Conservation (phyloP, 2,888 invertebrate species). For the Candidula unifasciata region DNA sequence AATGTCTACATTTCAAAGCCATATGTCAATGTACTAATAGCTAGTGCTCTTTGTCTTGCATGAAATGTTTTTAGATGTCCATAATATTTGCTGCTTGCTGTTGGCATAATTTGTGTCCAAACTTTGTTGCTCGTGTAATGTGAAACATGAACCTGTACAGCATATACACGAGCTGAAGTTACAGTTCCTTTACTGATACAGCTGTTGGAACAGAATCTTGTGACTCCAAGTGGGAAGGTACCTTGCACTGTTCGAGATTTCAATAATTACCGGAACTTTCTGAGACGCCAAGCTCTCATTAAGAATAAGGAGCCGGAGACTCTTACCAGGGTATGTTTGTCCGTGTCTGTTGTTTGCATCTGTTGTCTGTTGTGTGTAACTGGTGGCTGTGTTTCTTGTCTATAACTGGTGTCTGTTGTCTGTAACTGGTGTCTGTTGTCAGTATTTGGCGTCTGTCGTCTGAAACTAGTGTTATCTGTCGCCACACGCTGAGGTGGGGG, state of each 20-base stretch:
- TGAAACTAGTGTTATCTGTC: too few species aligned
- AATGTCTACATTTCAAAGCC: too few species aligned
- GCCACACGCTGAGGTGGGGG: too few species aligned
- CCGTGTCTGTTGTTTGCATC: background rate
- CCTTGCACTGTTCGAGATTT: constrained; percentile 48
- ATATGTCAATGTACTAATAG: too few species aligned
- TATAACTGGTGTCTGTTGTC: background rate
- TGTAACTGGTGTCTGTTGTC: background rate
- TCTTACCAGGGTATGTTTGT: background rate
- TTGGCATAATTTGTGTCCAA: too few species aligned
- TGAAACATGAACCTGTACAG: too few species aligned
- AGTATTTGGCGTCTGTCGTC: too few species aligned
- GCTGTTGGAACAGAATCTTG: constrained; percentile 33
- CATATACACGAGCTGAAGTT: too few species aligned
- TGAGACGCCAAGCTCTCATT: constrained; percentile 40
- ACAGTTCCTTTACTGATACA: background rate
- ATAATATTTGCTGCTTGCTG: too few species aligned
- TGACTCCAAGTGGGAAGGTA: constrained; percentile 38
- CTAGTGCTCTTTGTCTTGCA: too few species aligned
- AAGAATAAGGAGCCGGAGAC: background rate
- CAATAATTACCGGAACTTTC: constrained; percentile 48
- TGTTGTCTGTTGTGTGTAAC: background rate
- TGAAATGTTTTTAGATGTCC: too few species aligned
- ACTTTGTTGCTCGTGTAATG: too few species aligned
- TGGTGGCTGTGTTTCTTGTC: background rate